Evolutionary conservation across 2,113 vertebrate species (phyloP).

Genomic region (Lucifuga dentata): DNA sequence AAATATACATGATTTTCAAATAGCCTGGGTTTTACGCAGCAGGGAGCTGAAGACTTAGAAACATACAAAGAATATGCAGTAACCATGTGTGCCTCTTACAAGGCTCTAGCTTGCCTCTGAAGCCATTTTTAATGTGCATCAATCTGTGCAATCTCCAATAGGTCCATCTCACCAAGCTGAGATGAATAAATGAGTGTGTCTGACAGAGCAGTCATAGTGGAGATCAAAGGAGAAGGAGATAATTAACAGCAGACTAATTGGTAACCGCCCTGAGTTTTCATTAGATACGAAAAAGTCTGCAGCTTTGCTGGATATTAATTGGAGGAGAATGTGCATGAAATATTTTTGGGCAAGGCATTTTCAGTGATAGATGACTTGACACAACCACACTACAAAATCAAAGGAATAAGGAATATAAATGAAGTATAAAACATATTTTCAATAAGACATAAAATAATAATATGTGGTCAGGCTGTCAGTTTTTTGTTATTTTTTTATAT

Average conservation of each 20-base stretch:
- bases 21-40: conserved; percentile 44
- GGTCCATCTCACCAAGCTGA: conserved; percentile 74
- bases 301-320: conserved; percentile 81
- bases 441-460: conserved; percentile 13
- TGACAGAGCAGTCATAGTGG: conserved; percentile 82
- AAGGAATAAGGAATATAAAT: conserved; percentile 42
- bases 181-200: conserved; percentile 83
- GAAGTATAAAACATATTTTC: conserved; percentile 27
- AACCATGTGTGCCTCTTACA: conserved; percentile 57
- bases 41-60: conserved; percentile 38
- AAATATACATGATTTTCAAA: conserved; percentile 29
- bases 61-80: conserved; percentile 58
- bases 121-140: conserved; percentile 80
- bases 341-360: conserved; percentile 68
- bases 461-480: conserved; percentile 8
- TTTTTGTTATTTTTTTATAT: conserved; percentile 11
- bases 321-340: conserved; percentile 80
- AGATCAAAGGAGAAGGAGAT: conserved; percentile 85
- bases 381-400: conserved; percentile 46
- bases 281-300: conserved; percentile 78
- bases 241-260: conserved; percentile 87
- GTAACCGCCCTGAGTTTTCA: conserved; percentile 85
- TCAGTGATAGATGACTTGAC: conserved; percentile 53
- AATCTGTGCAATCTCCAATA: conserved; percentile 82
- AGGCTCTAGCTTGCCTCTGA: conserved; percentile 72